phyloP scores from a whole-genome alignment of 2,797 vertebrate genomes.

The Borostomias antarcticus region DNA sequence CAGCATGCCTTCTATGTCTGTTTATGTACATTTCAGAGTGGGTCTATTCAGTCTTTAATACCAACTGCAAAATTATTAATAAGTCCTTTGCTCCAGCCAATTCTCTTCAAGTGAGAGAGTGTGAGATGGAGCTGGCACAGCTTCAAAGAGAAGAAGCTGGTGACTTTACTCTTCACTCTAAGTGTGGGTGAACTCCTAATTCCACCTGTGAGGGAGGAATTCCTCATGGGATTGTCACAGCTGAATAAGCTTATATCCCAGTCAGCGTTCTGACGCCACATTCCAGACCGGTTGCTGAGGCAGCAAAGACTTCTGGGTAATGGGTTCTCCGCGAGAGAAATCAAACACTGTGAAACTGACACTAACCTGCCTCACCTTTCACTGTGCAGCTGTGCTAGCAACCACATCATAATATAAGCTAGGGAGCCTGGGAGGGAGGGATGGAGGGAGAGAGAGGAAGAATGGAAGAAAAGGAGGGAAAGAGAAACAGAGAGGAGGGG shows the following conservation, averaged over 20 bases:
- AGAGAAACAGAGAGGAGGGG: no score
- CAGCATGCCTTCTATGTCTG: not conserved
- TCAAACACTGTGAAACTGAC: not conserved
- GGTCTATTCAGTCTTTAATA: slow-evolving; percentile 7
- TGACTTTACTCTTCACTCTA: slow-evolving; percentile 17
- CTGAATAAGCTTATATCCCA: slow-evolving; percentile 39
- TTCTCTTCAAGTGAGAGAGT: not conserved
- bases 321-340: not conserved
- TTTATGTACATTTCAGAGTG: not conserved
- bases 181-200: slow-evolving; percentile 29
- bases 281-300: slow-evolving; percentile 36
- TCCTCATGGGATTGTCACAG: slow-evolving; percentile 50
- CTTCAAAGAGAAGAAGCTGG: slow-evolving; percentile 27
- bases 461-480: no score
- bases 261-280: slow-evolving; percentile 40
- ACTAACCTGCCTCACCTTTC: slow-evolving; percentile 14
- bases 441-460: no score
- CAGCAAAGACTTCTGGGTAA: slow-evolving; percentile 11
- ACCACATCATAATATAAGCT: not conserved
- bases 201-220: slow-evolving; percentile 39
- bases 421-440: no score
- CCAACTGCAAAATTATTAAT: slow-evolving; percentile 4
- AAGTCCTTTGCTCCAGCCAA: not conserved
- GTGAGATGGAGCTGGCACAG: not conserved
- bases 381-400: not conserved